phyloP scores from a whole-genome alignment of 2,797 vertebrate species.

The Poeciliopsis presidionis region DNA sequence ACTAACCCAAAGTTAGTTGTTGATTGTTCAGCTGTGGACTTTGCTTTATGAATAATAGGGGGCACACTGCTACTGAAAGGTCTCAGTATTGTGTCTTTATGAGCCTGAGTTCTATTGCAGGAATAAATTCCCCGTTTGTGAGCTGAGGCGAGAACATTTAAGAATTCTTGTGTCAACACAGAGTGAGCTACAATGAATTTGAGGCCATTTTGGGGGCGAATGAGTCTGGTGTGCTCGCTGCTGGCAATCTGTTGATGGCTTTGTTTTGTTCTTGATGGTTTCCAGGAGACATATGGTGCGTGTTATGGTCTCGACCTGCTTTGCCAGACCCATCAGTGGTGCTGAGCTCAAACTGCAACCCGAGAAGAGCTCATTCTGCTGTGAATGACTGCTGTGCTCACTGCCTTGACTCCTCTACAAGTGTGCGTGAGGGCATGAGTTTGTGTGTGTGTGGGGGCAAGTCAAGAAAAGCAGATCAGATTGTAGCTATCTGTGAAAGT shows the following conservation, averaged over 20 bases:
- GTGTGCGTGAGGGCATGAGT: constrained; percentile 20
- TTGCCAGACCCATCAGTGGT: constrained; percentile 37
- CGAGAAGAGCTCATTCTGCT: constrained; percentile 43
- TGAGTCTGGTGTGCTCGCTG: constrained; percentile 26
- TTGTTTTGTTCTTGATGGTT: constrained; percentile 60
- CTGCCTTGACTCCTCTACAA: constrained; percentile 21
- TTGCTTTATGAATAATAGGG: constrained; percentile 24
- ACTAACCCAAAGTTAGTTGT: not conserved
- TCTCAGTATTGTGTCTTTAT: constrained; percentile 37
- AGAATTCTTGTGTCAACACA: constrained; percentile 25
- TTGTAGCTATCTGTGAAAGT: constrained; percentile 47
- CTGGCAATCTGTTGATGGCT: constrained; percentile 56
- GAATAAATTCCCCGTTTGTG: constrained; percentile 53
- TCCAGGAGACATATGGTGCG: constrained; percentile 59
- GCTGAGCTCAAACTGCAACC: constrained; percentile 51
- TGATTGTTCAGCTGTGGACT: constrained; percentile 12
- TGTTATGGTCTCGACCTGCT: constrained; percentile 52
- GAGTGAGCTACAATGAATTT: constrained; percentile 24
- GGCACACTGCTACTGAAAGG: constrained; percentile 17
- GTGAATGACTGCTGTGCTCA: constrained; percentile 21
- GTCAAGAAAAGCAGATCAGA: constrained; percentile 48
- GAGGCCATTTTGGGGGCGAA: constrained; percentile 43
- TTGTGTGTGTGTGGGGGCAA: constrained; percentile 9
- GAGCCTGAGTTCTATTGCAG: constrained; percentile 18
- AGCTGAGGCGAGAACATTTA: constrained; percentile 28